phyloP scores from a whole-genome alignment of 92 coral and sea anemone species.

The Plumapathes pennacea region DNA sequence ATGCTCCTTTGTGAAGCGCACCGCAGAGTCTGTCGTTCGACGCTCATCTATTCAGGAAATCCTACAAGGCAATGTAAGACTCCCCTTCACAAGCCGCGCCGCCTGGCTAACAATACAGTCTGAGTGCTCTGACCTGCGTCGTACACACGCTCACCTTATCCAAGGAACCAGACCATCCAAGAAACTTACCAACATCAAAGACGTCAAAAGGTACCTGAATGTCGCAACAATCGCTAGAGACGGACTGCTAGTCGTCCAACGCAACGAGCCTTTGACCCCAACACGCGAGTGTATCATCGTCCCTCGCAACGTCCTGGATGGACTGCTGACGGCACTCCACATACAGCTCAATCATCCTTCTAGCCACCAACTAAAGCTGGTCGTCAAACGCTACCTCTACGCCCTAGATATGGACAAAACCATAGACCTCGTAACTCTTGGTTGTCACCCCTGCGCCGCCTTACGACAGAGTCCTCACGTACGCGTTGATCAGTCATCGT shows the following conservation, averaged over 20 bases:
- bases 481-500: slow-evolving; percentile 42
- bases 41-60: slow-evolving; percentile 23
- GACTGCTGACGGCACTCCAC: slow-evolving; percentile 58
- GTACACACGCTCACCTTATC: slow-evolving; percentile 42
- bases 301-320: slow-evolving; percentile 55
- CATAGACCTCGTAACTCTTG: slow-evolving; percentile 22
- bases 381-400: slow-evolving; percentile 46
- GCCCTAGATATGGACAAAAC: slow-evolving; percentile 61
- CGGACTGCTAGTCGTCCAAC: slow-evolving; percentile 61
- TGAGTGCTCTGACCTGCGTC: slow-evolving; percentile 36
- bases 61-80: slow-evolving; percentile 20
- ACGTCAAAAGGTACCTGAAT: slow-evolving; percentile 55
- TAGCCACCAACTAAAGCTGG: slow-evolving; percentile 50
- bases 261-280: slow-evolving; percentile 45
- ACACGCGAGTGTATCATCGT: slow-evolving; percentile 51
- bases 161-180: slow-evolving; percentile 73
- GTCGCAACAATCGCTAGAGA: slow-evolving; percentile 46
- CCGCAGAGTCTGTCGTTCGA: slow-evolving; percentile 38
- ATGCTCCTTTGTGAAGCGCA: slow-evolving; percentile 13
- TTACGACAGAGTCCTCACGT: slow-evolving; percentile 27
- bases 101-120: too few species aligned
- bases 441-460: slow-evolving; percentile 51
- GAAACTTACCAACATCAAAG: slow-evolving; percentile 51
- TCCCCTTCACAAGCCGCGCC: slow-evolving; percentile 59
- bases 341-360: slow-evolving; percentile 52